Evolutionary conservation across 2,113 vertebrate species (phyloP).

Genomic region (Dasypus novemcinctus): DNA sequence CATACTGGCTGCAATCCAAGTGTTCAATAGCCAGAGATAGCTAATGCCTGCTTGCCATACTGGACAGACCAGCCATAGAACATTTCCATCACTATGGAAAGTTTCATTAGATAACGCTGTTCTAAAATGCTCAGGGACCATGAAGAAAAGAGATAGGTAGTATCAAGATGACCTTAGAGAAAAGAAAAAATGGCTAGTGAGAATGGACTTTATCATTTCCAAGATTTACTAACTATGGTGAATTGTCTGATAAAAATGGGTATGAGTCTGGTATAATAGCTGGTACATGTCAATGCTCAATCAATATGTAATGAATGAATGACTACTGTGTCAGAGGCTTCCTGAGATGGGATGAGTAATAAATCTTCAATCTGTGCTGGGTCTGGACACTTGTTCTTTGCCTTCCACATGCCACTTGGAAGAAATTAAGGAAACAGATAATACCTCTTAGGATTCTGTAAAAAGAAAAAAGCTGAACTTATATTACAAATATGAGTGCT

Average conservation of each 20-base stretch:
- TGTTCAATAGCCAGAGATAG: neutral
- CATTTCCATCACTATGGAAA: neutral
- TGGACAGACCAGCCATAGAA: neutral
- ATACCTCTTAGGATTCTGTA: neutral
- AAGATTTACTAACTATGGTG: neutral
- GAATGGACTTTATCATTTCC: neutral
- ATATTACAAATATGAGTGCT: neutral
- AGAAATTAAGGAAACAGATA: constrained; percentile 9
- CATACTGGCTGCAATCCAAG: neutral
- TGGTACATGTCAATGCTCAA: neutral
- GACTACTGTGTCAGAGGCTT: neutral
- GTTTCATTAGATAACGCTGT: neutral
- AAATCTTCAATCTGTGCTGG: neutral
- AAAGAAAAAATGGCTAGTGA: neutral
- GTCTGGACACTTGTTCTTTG: neutral
- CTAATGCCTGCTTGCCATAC: neutral
- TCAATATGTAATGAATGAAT: neutral
- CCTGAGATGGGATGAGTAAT: neutral
- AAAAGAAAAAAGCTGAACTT: neutral
- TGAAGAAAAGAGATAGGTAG: neutral
- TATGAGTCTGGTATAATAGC: neutral
- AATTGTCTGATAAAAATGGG: neutral
- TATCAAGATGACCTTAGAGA: neutral
- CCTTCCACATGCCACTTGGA: neutral
- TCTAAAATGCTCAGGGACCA: neutral